Conservation (phyloP, 2,113 vertebrate genomes). For the Xerus inauris region DNA sequence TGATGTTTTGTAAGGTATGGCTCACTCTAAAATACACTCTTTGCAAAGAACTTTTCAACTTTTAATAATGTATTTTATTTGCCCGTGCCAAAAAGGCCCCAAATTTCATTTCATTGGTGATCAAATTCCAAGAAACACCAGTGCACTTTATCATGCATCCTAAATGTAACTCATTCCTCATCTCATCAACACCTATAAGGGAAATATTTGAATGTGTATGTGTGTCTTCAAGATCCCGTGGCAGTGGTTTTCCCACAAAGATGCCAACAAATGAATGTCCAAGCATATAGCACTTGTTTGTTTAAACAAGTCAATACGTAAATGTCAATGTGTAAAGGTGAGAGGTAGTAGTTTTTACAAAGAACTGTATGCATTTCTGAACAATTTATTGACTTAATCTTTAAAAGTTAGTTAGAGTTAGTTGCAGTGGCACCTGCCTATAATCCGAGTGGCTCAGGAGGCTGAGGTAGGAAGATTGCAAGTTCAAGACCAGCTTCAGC, state of each 20-base stretch:
- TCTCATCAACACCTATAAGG: background rate
- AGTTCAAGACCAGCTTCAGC: no score
- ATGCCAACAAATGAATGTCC: background rate
- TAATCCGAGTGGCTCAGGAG: no score
- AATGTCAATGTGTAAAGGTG: background rate
- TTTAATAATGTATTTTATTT: conserved; percentile 14
- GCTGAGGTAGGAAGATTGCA: no score
- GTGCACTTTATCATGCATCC: background rate
- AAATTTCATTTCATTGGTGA: background rate
- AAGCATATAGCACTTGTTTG: background rate
- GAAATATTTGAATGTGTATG: background rate
- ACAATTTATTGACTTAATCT: background rate
- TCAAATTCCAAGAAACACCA: background rate
- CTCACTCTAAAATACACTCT: background rate
- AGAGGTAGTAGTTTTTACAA: background rate
- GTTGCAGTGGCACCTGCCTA: no score
- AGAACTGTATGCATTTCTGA: background rate
- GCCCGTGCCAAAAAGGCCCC: background rate
- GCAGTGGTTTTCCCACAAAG: background rate
- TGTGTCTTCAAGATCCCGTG: background rate
- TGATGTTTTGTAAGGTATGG: background rate
- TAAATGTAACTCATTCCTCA: background rate
- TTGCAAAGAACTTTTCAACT: background rate
- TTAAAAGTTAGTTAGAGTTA: background rate
- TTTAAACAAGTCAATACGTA: background rate